Percentiles rank a stretch among this genome's conserved stretches.
phyloP scores from a whole-genome alignment of 2,113 vertebrate species.

The Parus major region DNA sequence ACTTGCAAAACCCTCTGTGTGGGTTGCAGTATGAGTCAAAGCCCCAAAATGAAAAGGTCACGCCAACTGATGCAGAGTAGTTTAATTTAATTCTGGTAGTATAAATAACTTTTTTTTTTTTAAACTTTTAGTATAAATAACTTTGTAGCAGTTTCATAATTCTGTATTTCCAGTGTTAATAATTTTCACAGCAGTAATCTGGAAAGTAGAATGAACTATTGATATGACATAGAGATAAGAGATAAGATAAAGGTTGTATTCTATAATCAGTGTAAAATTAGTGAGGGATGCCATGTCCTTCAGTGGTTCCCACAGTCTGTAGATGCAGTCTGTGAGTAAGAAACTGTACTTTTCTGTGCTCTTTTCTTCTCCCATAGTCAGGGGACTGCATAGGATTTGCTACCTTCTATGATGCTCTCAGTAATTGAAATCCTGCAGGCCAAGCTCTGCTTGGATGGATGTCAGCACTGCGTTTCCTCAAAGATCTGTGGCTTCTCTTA shows the following conservation, averaged over 20 bases:
- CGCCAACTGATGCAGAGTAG: neutral
- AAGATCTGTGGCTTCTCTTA: neutral
- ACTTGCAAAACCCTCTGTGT: neutral
- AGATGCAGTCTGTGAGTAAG: neutral
- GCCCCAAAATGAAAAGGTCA: slow-evolving; percentile 53
- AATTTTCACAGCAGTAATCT: neutral
- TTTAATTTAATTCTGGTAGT: slow-evolving; percentile 34
- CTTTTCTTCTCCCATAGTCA: neutral
- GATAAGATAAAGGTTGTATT: neutral
- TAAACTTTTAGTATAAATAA: slow-evolving; percentile 19
- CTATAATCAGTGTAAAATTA: neutral
- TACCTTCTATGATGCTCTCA: neutral
- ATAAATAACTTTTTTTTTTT: slow-evolving; percentile 15
- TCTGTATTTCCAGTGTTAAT: neutral
- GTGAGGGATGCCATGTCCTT: neutral
- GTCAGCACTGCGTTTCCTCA: neutral
- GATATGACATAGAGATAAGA: neutral
- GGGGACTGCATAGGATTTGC: neutral
- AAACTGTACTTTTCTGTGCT: neutral
- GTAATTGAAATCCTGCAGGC: neutral
- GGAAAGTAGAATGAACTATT: neutral
- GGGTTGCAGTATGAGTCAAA: slow-evolving; percentile 63
- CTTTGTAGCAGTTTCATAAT: slow-evolving; percentile 4
- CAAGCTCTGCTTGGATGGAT: neutral
- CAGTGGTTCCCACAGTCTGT: neutral